Evolutionary conservation across 1,140 invertebrate genomes (phyloP).

Genomic region (Cardiocondyla obscurior): DNA sequence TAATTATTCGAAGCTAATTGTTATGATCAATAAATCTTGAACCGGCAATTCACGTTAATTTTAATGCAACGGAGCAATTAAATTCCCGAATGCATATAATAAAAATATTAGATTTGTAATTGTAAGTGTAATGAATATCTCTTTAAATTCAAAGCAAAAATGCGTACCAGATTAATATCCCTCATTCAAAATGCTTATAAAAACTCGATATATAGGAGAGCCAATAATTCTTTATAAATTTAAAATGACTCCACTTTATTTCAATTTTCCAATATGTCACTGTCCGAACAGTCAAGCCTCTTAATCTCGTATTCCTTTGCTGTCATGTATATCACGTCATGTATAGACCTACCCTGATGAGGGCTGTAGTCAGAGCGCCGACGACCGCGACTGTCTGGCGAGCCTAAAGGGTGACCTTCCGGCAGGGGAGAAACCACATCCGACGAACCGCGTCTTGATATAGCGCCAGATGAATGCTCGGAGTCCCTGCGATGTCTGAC

Average conservation of each 20-base stretch:
- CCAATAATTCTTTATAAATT: background rate
- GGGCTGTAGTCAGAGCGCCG: constrained; percentile 76
- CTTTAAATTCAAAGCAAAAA: background rate
- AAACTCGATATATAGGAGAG: background rate
- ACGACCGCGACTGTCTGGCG: constrained; percentile 72
- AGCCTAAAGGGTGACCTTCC: constrained; percentile 72
- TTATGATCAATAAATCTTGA: background rate
- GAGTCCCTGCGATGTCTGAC: constrained; percentile 77
- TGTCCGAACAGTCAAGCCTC: background rate
- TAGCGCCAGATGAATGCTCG: constrained; percentile 69
- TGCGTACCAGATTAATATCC: background rate
- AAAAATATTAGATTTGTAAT: background rate
- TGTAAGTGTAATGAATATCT: background rate
- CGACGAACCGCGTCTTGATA: constrained; percentile 72
- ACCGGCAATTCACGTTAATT: background rate
- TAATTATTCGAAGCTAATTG: background rate
- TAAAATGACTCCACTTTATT: background rate
- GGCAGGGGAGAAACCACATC: constrained; percentile 72
- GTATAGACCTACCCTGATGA: constrained; percentile 77
- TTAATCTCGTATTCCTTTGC: constrained; percentile 7
- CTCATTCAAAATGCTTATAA: background rate
- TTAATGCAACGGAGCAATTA: background rate
- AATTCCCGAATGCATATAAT: background rate
- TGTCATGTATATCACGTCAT: background rate
- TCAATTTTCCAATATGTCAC: background rate